A percentile compares a stretch with the other conserved stretches of the same genome.
Evolutionary conservation across 2,113 vertebrate species (phyloP).

Genomic region (Larimichthys crocea): DNA sequence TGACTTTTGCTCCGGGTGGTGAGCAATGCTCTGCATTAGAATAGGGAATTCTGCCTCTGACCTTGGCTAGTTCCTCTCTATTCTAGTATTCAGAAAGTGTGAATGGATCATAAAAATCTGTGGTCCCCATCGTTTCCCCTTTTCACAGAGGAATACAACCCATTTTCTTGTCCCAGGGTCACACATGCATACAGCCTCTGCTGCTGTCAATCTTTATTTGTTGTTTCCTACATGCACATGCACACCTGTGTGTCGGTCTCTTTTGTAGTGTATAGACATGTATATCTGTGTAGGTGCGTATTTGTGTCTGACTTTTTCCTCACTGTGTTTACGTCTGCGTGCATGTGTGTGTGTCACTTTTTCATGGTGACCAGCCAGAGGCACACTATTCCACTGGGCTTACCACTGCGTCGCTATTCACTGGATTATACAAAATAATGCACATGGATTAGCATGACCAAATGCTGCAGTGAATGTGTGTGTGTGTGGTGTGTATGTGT

Average conservation of each 20-base stretch:
- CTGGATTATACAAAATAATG: constrained; percentile 38
- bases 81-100: constrained; percentile 65
- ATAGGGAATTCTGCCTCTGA: constrained; percentile 74
- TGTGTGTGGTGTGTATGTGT: not conserved
- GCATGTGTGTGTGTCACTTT: not conserved
- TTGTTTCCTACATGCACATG: constrained; percentile 22
- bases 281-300: not conserved
- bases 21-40: constrained; percentile 66
- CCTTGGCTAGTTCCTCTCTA: constrained; percentile 67
- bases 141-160: constrained; percentile 53
- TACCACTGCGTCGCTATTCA: constrained; percentile 37
- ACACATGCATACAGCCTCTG: constrained; percentile 36
- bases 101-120: constrained; percentile 68
- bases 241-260: not conserved
- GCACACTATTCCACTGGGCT: constrained; percentile 28
- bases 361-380: constrained; percentile 24
- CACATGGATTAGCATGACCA: constrained; percentile 44
- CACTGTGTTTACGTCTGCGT: not conserved
- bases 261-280: constrained; percentile 7
- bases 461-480: constrained; percentile 16
- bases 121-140: constrained; percentile 44
- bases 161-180: constrained; percentile 61
- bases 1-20: constrained; percentile 70
- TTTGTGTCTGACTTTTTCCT: constrained; percentile 28
- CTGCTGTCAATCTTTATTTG: constrained; percentile 44